Base-by-base conservation (phyloP, 2,797 vertebrate species). In the Tragopan temminckii region DNA sequence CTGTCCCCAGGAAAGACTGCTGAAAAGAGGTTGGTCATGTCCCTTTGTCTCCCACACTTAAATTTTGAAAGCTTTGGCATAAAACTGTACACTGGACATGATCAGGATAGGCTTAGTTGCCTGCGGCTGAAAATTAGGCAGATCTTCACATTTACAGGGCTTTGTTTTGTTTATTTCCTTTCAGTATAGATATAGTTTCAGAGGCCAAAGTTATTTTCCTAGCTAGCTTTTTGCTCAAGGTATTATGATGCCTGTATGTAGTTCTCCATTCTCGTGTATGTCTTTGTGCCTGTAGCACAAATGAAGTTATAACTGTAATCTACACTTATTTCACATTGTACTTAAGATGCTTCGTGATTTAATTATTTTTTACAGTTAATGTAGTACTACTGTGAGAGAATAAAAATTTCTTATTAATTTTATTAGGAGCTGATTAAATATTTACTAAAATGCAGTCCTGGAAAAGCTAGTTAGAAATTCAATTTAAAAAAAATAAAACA, bases 361-460 rank as follows among this genome's bases (percentile, higher is more conserved):
- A 81, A 62, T 58, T 69, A 42, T 87, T 89, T 86, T 55, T 85
- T 50, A 19, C 68, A 62, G 48, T 13, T 71, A 79, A 82, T 57
- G 5, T 53, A 68, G 6, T 57, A 42, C 45, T 64, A 85, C 36
- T 57, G 48, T 24, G 53, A 89, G 8, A 64, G 15, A 86, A 89
- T 77, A 81, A 94, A 85, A 87, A 21, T 8, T 18, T 77, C 17
- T 18, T 80, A 77, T 57, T 89, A 82, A 87, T 89, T 95, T 87
- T 87, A 77, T 85, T 90, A 70, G 36, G 19, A 82, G 5, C 1
- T 67, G 61, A 90, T 85, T 86, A 93, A 94, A 86, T 90, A 94
- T 94, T 95, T 85, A 92, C 31, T 11, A 75, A 87, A 92, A 87
- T 71, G 38, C 33, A 74, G 55, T 78, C 89, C 43, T 77, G 81